phyloP scores from a whole-genome alignment of 2,888 invertebrate genomes.

The Trichogramma dendrolimi region DNA sequence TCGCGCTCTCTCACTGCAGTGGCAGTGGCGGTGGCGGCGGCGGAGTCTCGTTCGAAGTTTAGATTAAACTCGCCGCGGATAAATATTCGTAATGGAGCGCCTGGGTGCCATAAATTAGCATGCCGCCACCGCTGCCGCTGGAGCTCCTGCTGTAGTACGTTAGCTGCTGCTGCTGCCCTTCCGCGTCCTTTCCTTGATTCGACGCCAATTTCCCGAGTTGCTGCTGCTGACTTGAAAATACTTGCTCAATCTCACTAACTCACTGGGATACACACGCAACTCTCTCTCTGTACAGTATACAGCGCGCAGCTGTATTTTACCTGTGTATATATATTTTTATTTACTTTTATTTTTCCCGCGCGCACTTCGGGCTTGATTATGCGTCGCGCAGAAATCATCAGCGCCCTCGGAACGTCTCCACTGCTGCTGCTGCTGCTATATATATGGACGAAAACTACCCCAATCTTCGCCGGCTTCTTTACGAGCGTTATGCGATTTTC shows the following conservation, averaged over 20 bases:
- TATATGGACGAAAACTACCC: no score
- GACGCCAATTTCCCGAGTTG: constrained; percentile 36
- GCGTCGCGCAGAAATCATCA: constrained; percentile 11
- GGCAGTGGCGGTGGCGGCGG: not conserved
- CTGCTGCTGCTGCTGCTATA: no score
- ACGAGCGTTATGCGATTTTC: no score
- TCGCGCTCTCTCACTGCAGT: not conserved
- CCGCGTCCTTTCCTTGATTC: constrained; percentile 36
- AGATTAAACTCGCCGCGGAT: constrained; percentile 53
- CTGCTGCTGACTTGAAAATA: constrained; percentile 28
- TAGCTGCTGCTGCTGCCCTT: constrained; percentile 38
- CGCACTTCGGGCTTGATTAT: constrained; percentile 20
- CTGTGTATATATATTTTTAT: constrained; percentile 20
- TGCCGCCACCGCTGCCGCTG: constrained; percentile 27
- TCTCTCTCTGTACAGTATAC: no score
- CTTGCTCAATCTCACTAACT: constrained; percentile 25
- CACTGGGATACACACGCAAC: not conserved
- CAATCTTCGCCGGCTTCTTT: no score
- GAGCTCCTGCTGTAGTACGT: no score
- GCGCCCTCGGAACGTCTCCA: no score
- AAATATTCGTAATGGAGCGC: constrained; percentile 54
- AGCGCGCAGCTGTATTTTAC: no score
- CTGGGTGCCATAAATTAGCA: constrained; percentile 53
- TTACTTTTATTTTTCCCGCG: constrained; percentile 25
- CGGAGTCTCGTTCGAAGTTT: constrained; percentile 47